Conservation (phyloP, 2,888 invertebrate species). For the Amphimallon solstitiale region DNA sequence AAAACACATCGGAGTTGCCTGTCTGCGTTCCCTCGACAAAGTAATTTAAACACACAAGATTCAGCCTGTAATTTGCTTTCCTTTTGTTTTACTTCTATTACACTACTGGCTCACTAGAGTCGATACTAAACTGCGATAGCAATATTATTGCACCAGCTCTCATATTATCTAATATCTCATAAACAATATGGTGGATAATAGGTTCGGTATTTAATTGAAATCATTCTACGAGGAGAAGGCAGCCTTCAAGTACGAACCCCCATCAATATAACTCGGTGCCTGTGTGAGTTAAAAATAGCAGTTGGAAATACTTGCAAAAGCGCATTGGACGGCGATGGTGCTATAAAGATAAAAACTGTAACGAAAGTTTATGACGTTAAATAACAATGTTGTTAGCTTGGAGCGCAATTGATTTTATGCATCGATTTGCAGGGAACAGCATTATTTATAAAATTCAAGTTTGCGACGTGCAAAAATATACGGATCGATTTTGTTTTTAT, state of each 20-base stretch:
- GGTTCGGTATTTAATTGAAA: slow-evolving; percentile 19
- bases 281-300: neutral
- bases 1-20: too few species aligned
- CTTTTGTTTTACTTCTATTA: slow-evolving; percentile 6
- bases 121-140: slow-evolving; percentile 7
- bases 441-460: too few species aligned
- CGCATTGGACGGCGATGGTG: slow-evolving; percentile 10
- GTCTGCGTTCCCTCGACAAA: too few species aligned
- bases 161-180: slow-evolving; percentile 24
- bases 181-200: slow-evolving; percentile 27
- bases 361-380: slow-evolving; percentile 21
- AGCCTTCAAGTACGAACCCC: neutral
- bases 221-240: neutral
- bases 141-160: slow-evolving; percentile 12
- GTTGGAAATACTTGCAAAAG: slow-evolving; percentile 13
- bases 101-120: slow-evolving; percentile 10
- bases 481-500: too few species aligned
- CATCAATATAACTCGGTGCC: neutral
- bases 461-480: too few species aligned
- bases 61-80: neutral
- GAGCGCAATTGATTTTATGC: slow-evolving; percentile 9
- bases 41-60: slow-evolving; percentile 17
- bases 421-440: neutral
- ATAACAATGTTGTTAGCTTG: slow-evolving; percentile 13
- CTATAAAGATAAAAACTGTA: slow-evolving; percentile 20